A percentile compares a stretch with the other conserved stretches of the same genome.
phyloP scores from a whole-genome alignment of 2,113 vertebrate genomes.

The Vombatus ursinus region DNA sequence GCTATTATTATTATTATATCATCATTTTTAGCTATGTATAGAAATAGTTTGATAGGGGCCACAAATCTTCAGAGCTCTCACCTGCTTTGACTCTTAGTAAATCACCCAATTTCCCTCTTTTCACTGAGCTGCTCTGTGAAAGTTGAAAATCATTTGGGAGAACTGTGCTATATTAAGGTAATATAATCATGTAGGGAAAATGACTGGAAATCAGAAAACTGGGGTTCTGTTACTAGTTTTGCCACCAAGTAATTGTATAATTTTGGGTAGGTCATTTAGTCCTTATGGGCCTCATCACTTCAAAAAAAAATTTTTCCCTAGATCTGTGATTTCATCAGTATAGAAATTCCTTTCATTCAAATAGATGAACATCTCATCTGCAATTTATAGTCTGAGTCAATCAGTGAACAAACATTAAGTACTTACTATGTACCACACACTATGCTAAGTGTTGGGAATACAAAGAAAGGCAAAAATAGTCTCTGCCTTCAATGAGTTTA shows the following conservation, averaged over 20 bases:
- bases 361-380: background rate
- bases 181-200: background rate
- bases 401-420: background rate
- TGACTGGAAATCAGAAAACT: background rate
- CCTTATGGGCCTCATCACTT: background rate
- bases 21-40: background rate
- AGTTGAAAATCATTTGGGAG: background rate
- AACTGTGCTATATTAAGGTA: background rate
- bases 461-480: background rate
- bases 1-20: background rate
- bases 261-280: background rate
- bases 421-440: background rate
- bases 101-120: too few species aligned
- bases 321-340: background rate
- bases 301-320: background rate
- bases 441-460: background rate
- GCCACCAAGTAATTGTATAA: background rate
- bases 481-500: background rate
- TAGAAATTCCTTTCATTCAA: background rate
- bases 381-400: background rate
- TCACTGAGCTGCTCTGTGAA: background rate
- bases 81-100: background rate
- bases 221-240: background rate
- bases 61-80: background rate
- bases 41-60: background rate